A percentile compares a stretch with the other conserved stretches of the same genome.
These are phyloP conservation scores for Harpegnathos saltator DNA, from an alignment of 1,140 invertebrate species.

Conservation along the genomic window DNA sequence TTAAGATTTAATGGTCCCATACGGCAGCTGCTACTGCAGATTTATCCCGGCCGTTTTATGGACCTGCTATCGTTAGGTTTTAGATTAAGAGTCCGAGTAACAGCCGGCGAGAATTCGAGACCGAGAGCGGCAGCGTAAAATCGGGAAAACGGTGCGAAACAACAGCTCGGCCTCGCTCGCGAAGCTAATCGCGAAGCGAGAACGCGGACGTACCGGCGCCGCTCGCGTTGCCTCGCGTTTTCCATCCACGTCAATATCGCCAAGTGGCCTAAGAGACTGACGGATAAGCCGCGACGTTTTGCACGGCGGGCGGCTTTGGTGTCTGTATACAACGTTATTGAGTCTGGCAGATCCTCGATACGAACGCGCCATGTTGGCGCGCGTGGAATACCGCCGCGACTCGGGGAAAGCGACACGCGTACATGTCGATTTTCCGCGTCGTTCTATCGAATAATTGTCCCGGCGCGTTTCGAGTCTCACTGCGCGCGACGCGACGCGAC, in stretches of 20 bases:
- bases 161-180: slow-evolving; percentile 1
- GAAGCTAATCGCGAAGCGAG: slow-evolving; percentile 9
- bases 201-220: neutral
- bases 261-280: slow-evolving; percentile 1
- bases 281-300: slow-evolving; percentile 23
- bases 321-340: neutral
- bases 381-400: too few species aligned
- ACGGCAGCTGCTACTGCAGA: slow-evolving; percentile 37
- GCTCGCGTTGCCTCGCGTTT: slow-evolving; percentile 32
- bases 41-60: slow-evolving; percentile 50
- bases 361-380: too few species aligned
- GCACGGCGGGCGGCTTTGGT: neutral
- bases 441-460: too few species aligned
- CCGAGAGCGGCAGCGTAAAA: slow-evolving; percentile 24
- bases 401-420: too few species aligned
- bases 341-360: too few species aligned
- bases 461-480: too few species aligned
- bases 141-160: neutral
- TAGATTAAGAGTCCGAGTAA: slow-evolving; percentile 43
- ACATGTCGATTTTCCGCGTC: too few species aligned
- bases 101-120: slow-evolving; percentile 36
- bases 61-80: slow-evolving; percentile 45
- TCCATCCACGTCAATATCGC: slow-evolving; percentile 21
- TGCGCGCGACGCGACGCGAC: too few species aligned
- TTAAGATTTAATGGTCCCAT: slow-evolving; percentile 53